These are phyloP conservation scores for Palaemon carinicauda DNA, from an alignment of 1,140 invertebrate species.

Conservation along the genomic window DNA sequence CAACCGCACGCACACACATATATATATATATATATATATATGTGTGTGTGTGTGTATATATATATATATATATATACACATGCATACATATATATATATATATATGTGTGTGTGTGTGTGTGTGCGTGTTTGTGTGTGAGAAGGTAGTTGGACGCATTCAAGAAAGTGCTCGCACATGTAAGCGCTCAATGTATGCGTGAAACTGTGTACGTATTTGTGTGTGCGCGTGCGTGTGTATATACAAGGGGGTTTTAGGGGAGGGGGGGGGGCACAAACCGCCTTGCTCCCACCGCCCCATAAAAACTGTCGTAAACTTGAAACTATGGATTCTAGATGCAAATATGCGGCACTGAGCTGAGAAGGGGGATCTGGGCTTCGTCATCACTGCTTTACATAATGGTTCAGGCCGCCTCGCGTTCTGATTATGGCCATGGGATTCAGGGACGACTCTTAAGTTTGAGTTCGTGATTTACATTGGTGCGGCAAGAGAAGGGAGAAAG, in stretches of 20 bases:
- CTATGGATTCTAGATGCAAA: constrained; percentile 57
- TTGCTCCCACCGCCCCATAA: constrained; percentile 41
- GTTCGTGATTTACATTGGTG: constrained; percentile 40
- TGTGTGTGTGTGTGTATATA: background rate
- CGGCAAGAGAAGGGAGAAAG: background rate
- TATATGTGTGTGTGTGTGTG: background rate
- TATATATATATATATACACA: background rate
- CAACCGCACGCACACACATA: background rate
- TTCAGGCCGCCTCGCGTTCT: constrained; percentile 36
- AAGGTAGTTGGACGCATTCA: background rate
- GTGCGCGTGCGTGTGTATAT: background rate
- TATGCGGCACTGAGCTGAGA: constrained; percentile 45
- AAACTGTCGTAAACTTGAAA: constrained; percentile 55
- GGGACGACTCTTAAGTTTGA: constrained; percentile 36
- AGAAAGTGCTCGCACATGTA: background rate
- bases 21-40: constrained; percentile 1
- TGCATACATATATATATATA: background rate
- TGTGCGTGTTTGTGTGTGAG: background rate
- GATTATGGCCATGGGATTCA: constrained; percentile 47
- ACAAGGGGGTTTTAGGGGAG: background rate
- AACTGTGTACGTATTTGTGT: constrained; percentile 2
- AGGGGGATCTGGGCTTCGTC: constrained; percentile 48
- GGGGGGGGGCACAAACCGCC: constrained; percentile 41
- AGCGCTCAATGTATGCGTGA: background rate
- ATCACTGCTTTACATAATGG: constrained; percentile 55